Evolutionary conservation across 2,888 invertebrate species (phyloP), one percentile per base, ranked within the genome.

Genomic region (Brachypalpus laphriformis): DNA sequence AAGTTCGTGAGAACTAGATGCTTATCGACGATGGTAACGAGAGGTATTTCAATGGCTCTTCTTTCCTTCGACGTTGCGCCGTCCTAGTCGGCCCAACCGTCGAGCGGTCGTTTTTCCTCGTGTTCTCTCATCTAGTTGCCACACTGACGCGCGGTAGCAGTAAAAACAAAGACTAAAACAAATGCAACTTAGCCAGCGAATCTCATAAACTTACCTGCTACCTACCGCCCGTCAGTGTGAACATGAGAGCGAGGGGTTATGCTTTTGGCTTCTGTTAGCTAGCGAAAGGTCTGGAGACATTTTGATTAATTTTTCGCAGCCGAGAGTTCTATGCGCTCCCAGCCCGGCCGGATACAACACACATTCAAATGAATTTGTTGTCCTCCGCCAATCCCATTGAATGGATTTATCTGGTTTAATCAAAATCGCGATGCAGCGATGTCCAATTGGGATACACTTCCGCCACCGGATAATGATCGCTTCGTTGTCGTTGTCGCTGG

Each of bases 1-100:
- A 90, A 90, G 90, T 90, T 90, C 90, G 90, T 90, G 90, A 90
- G 90, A 90, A 90, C 89, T 89, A 87, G 90, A 90, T 90, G 89
- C 89, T 90, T 90, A 90, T 90, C 90, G 89, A 87, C 70, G 81
- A 70, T 81, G 74, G 80, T 85, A 85, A 85, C 85, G 85, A 85
- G 85, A 85, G 85, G 85, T 81, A 85, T 85, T 85, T 85, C 80
- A 85, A 85, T 85, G 81, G 81, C 75, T 85, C 85, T 85, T 81
- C 85, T 47, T 75, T 78, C 83, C 47, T 80, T 75, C 57, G 66
- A 34, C 85, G 70, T 66, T 80, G 42, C 59, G 42, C 59, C 65
- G 74, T 74, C 45, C 68, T 20, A 9, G 47, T 11, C 61, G 54
- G n/a, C n/a, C n/a, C n/a, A n/a, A 57, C 40, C 71, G 57, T 65